Evolutionary conservation across 2,797 vertebrate genomes (phyloP).

Genomic region (Lacerta agilis): DNA sequence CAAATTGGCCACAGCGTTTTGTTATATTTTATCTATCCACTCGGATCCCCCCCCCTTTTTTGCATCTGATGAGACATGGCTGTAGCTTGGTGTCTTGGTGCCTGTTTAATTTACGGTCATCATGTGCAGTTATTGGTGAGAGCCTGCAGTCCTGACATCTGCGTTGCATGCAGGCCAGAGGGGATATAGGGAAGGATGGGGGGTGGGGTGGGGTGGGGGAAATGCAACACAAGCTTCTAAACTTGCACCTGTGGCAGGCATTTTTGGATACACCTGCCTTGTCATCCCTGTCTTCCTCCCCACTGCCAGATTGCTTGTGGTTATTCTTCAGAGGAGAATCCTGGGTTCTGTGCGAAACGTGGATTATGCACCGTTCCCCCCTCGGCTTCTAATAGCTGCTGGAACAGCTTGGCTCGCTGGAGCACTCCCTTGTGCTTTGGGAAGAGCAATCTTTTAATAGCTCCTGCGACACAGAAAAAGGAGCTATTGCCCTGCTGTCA

Average conservation of each 20-base stretch:
- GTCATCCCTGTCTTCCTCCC: neutral
- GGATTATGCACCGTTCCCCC: slow-evolving; percentile 35
- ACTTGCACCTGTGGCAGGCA: neutral
- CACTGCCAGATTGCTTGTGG: neutral
- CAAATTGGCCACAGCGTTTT: neutral
- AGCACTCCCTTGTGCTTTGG: slow-evolving; percentile 64
- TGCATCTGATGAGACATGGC: neutral
- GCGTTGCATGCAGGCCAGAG: neutral
- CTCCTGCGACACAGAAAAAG: slow-evolving; percentile 72
- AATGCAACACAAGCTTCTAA: neutral
- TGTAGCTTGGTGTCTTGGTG: neutral
- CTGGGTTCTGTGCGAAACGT: slow-evolving; percentile 15
- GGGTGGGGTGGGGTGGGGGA: neutral
- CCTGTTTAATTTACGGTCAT: neutral
- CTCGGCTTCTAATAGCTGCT: slow-evolving; percentile 40
- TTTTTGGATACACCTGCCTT: neutral
- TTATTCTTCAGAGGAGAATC: slow-evolving; percentile 23
- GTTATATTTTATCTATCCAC: neutral
- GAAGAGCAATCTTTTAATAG: slow-evolving; percentile 70
- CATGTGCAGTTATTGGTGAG: neutral
- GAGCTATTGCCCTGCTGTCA: slow-evolving; percentile 61
- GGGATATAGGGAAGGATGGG: neutral
- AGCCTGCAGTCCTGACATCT: slow-evolving; percentile 1
- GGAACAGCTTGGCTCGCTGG: slow-evolving; percentile 59
- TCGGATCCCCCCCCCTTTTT: neutral